Percentiles rank a stretch among this genome's conserved stretches.
phyloP scores from a whole-genome alignment of 2,113 vertebrate species.

The Pedetes capensis region DNA sequence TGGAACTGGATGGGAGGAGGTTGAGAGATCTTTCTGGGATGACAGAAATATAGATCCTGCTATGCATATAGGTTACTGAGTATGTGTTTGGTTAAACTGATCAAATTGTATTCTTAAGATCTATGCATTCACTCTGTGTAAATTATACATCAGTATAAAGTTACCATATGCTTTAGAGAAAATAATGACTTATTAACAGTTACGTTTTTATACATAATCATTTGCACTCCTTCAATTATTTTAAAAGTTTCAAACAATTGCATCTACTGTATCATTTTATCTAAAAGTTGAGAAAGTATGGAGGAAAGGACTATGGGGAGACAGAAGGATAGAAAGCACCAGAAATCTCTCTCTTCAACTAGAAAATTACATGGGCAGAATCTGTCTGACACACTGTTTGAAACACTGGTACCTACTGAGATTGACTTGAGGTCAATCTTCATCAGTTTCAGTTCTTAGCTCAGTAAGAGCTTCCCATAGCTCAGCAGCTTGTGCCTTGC shows the following conservation, averaged over 20 bases:
- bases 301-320: neutral
- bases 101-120: neutral
- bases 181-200: constrained; percentile 4
- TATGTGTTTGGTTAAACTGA: neutral
- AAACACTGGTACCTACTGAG: too few relatives aligned
- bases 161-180: neutral
- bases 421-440: neutral
- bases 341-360: neutral
- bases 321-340: neutral
- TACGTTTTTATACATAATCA: neutral
- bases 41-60: neutral
- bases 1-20: neutral
- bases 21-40: neutral
- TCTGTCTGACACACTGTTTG: neutral
- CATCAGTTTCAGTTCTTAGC: neutral
- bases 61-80: neutral
- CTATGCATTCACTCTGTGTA: neutral
- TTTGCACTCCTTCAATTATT: neutral
- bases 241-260: neutral
- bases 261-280: neutral
- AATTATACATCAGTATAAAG: constrained; percentile 36
- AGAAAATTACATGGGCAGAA: neutral
- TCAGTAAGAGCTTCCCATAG: neutral
- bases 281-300: neutral
- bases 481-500: neutral